Percentiles rank a stretch among this genome's conserved stretches.
Conservation (phyloP, 2,888 invertebrate species). For the Ditula angustiorana region DNA sequence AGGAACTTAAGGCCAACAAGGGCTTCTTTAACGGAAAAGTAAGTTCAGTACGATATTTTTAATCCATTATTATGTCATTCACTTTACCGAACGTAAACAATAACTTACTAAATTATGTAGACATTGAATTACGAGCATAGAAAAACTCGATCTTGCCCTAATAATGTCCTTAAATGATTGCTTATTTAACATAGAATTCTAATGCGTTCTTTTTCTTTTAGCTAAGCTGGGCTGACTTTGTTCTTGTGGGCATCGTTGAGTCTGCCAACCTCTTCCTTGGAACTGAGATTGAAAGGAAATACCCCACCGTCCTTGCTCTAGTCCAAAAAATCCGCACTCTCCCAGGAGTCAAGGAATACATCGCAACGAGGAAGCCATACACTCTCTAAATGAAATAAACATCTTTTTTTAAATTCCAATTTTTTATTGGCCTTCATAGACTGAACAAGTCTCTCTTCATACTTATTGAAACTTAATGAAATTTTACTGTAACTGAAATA, state of each 20-base stretch:
- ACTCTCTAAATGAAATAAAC: slow-evolving; percentile 33
- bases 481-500: no score
- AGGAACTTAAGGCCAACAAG: slow-evolving; percentile 62
- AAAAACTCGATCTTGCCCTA: neutral
- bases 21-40: slow-evolving; percentile 71
- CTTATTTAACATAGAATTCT: neutral
- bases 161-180: no score
- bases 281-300: slow-evolving; percentile 61
- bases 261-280: slow-evolving; percentile 57
- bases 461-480: no score
- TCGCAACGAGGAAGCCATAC: slow-evolving; percentile 59
- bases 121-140: neutral
- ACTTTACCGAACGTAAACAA: no score
- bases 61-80: no score
- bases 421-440: neutral
- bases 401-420: neutral
- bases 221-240: slow-evolving; percentile 75
- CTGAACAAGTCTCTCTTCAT: no score
- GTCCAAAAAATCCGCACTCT: slow-evolving; percentile 57
- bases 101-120: no score
- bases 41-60: no score
- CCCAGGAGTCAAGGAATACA: slow-evolving; percentile 71
- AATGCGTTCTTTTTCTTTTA: slow-evolving; percentile 42
- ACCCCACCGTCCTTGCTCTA: slow-evolving; percentile 57
- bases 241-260: slow-evolving; percentile 69